Evolutionary conservation across 2,888 invertebrate genomes (phyloP).

Genomic region (Leuctra nigra): DNA sequence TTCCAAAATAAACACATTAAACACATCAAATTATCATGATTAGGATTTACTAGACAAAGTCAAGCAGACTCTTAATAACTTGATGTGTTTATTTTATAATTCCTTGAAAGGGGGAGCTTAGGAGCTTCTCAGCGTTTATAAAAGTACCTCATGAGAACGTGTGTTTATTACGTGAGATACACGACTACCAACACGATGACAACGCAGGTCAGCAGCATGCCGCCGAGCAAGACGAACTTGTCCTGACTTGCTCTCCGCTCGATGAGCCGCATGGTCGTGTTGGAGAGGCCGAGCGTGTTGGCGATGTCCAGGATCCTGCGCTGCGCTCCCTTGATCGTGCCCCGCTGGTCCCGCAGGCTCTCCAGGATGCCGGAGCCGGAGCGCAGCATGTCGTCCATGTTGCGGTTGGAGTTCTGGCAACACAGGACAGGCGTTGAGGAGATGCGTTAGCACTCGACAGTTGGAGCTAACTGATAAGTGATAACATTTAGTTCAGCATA

Average conservation of each 20-base stretch:
- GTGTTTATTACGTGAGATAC: slow-evolving; percentile 35
- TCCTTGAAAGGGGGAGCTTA: too few species aligned
- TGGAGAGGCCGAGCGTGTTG: slow-evolving; percentile 86
- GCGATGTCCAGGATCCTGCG: slow-evolving; percentile 81
- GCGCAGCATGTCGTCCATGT: slow-evolving; percentile 81
- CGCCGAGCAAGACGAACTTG: slow-evolving; percentile 78
- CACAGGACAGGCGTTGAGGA: too few species aligned
- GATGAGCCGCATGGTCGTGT: slow-evolving; percentile 90
- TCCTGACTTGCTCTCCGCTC: slow-evolving; percentile 83
- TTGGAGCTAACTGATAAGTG: too few species aligned
- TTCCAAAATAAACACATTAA: too few species aligned
- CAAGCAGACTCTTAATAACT: too few species aligned
- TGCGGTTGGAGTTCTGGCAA: slow-evolving; percentile 65
- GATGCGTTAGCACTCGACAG: too few species aligned
- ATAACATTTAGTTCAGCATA: too few species aligned
- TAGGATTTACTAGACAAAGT: too few species aligned
- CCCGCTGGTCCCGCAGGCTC: slow-evolving; percentile 74
- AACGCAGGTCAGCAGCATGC: slow-evolving; percentile 74
- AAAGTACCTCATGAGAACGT: too few species aligned
- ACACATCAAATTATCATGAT: too few species aligned
- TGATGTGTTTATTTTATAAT: too few species aligned
- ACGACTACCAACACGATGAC: slow-evolving; percentile 71
- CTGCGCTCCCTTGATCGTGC: slow-evolving; percentile 80
- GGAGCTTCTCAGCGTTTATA: too few species aligned
- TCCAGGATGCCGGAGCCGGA: slow-evolving; percentile 70